Evolutionary conservation across 1,140 invertebrate species (phyloP).

Genomic region (Leptinotarsa undecemlineata): DNA sequence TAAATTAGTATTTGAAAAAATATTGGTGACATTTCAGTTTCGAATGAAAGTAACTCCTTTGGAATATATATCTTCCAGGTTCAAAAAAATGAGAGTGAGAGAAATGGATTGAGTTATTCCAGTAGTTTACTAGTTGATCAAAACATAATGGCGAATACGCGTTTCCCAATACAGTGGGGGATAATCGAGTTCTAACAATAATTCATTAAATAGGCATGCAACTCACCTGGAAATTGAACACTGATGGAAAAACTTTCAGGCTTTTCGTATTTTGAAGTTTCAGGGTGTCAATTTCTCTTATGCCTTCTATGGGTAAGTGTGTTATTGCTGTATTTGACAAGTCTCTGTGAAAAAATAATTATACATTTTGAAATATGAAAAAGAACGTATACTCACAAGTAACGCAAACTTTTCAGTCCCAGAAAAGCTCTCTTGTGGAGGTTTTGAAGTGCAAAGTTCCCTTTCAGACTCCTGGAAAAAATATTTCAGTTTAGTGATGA

Average conservation of each 20-base stretch:
- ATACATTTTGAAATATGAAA: conserved; percentile 1
- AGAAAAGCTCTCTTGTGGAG: conserved; percentile 71
- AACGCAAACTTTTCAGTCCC: conserved; percentile 63
- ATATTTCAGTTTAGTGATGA: not conserved
- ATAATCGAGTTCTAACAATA: too few relatives aligned
- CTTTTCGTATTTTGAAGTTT: conserved; percentile 71
- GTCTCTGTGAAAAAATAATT: conserved; percentile 61
- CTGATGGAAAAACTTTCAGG: conserved; percentile 80
- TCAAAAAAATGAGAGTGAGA: too few relatives aligned
- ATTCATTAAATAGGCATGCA: not conserved
- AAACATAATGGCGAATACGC: too few relatives aligned
- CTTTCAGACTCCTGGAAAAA: conserved; percentile 68
- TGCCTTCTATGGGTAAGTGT: conserved; percentile 71
- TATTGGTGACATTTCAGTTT: too few relatives aligned
- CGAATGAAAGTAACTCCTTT: too few relatives aligned
- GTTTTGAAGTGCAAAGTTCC: conserved; percentile 64
- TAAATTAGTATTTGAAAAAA: too few relatives aligned
- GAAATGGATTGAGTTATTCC: too few relatives aligned
- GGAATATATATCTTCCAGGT: too few relatives aligned
- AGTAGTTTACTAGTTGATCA: too few relatives aligned
- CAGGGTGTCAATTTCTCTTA: conserved; percentile 72
- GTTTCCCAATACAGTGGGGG: too few relatives aligned
- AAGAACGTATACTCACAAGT: conserved; percentile 62
- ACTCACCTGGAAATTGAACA: conserved; percentile 75
- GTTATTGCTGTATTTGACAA: conserved; percentile 76